Conservation (phyloP, 2,113 vertebrate species). For the Calidris pugnax region DNA sequence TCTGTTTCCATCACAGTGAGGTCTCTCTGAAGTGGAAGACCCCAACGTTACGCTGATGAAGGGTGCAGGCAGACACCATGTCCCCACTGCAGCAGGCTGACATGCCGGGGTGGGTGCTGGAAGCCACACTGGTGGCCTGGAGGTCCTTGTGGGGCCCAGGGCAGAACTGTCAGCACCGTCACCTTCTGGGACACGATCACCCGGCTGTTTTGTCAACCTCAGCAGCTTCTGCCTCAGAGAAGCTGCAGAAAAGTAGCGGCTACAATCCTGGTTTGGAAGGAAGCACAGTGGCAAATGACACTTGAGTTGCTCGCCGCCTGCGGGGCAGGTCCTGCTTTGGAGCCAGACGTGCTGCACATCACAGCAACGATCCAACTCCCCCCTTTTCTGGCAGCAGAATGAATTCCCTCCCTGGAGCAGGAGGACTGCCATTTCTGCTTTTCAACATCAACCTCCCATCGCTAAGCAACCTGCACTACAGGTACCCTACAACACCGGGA, state of each 20-base stretch:
- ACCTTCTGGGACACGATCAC: neutral
- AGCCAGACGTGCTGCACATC: neutral
- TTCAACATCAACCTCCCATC: neutral
- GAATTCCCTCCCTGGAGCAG: neutral
- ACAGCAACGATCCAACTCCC: neutral
- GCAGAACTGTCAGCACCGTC: neutral
- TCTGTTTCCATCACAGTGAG: neutral
- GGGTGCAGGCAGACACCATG: neutral
- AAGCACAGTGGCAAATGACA: neutral
- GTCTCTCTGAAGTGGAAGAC: neutral
- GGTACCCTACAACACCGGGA: neutral
- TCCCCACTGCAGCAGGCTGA: neutral
- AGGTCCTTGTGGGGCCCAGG: neutral
- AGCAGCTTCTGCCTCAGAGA: neutral
- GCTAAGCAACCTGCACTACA: neutral
- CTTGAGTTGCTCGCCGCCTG: neutral
- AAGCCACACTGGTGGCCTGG: neutral
- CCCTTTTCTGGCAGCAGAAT: neutral
- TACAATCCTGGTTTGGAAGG: neutral
- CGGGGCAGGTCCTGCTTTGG: neutral
- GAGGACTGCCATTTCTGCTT: neutral
- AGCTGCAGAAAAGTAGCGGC: neutral
- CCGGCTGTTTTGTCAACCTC: neutral
- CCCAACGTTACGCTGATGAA: neutral
- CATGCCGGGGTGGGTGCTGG: neutral